Base-by-base conservation (phyloP, 2,113 vertebrate genomes). In the Eidolon helvum region DNA sequence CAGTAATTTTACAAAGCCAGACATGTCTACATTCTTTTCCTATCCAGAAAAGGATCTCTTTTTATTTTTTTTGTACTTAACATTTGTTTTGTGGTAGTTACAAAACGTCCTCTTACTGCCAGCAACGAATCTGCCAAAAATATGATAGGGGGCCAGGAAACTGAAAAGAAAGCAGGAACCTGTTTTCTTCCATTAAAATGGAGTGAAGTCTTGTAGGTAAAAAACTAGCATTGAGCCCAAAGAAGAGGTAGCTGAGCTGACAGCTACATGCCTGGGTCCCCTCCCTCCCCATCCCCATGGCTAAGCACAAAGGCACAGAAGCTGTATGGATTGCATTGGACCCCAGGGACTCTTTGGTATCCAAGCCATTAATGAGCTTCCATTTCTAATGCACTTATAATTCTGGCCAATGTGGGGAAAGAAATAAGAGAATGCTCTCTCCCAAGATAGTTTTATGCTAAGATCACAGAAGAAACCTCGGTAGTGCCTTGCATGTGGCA, bases 1-100 rank as follows among this genome's bases (percentile, higher is more conserved):
- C 94, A 97, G 90, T 94, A 78, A 83, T 96, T 94, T 94, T 91
- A 92, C 88, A 91, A 96, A 97, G 63, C 92, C 95, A 92, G 96
- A 92, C 77, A 0, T 82, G 61, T 74, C 87, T 95, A 63, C 79
- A 63, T 94, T 95, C 79, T 72, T 97, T 96, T 86, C 33, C 93
- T 94, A 68, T 55, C 66, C 68, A 75, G 40, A 68, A 94, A 91
- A 94, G 59, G 88, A 94, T 93, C 40, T 57, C 83, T 96, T 87
- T 95, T 92, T 86, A 63, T 87, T n/a, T 75, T 97, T 88, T 94
- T 95, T 87, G 48, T 79, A 79, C 72, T 85, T 85, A 95, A 92
- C 9, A 11, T 72, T 95, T 95, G 93, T 94, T 98, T 94, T 48
- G 45, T 94, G 48, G 75, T 92, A 61, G 61, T 97, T 94, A 79